Evolutionary conservation across 1,140 invertebrate genomes (phyloP).

Genomic region (Pogonognathellus flavescens): DNA sequence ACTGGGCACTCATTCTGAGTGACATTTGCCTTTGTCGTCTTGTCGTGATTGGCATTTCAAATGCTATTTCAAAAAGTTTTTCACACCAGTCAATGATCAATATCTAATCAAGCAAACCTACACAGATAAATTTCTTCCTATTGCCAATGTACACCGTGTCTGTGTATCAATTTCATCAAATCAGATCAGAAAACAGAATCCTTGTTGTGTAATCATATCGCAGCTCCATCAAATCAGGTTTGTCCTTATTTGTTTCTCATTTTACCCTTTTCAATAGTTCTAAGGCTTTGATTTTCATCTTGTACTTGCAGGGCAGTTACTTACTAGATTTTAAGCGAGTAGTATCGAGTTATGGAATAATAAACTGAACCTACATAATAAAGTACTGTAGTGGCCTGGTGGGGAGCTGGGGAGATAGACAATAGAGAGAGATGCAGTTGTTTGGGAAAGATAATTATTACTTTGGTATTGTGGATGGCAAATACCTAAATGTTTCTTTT

Average conservation of each 20-base stretch:
- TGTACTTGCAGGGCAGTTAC: too few relatives aligned
- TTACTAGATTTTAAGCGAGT: too few relatives aligned
- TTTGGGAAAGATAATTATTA: constrained; percentile 19
- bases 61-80: constrained; percentile 51
- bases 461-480: too few relatives aligned
- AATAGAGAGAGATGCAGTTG: too few relatives aligned
- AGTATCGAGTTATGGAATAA: too few relatives aligned
- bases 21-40: constrained; percentile 51
- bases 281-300: background rate
- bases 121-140: background rate
- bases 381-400: too few relatives aligned
- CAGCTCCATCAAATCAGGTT: constrained; percentile 39
- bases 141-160: background rate
- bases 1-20: constrained; percentile 46
- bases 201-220: constrained; percentile 22
- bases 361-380: too few relatives aligned
- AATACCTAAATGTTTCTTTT: too few relatives aligned
- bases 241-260: constrained; percentile 26
- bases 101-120: constrained; percentile 45
- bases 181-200: constrained; percentile 25
- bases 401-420: too few relatives aligned
- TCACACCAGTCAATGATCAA: constrained; percentile 43
- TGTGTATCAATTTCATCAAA: background rate
- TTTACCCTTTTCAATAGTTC: constrained; percentile 17
- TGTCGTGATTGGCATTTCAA: constrained; percentile 60